phyloP scores from a whole-genome alignment of 1,140 invertebrate species.

The Amphibalanus amphitrite region DNA sequence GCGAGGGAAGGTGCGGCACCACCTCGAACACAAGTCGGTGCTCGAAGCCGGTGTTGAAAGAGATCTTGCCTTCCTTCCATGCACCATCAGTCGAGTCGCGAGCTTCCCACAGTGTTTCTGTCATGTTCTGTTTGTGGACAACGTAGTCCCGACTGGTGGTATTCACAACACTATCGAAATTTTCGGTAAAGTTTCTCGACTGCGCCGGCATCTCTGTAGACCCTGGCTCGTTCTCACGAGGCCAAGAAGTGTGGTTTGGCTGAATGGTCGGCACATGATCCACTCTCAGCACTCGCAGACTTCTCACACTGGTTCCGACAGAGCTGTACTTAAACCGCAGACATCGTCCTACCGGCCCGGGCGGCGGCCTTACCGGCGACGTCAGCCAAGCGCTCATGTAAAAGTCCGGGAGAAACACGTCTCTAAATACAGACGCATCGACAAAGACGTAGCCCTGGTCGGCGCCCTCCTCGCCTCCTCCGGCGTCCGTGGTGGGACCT shows the following conservation, averaged over 20 bases:
- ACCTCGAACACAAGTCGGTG: not conserved
- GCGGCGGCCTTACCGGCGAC: not conserved
- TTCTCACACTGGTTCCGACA: not conserved
- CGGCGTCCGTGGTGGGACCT: not conserved
- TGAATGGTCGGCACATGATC: not conserved
- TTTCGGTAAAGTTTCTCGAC: not conserved
- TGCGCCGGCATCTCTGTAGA: not conserved
- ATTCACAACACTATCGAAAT: not conserved
- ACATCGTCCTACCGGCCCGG: not conserved
- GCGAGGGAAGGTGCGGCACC: not conserved
- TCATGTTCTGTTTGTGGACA: not conserved
- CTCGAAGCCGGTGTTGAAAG: not conserved
- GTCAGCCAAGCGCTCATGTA: slow-evolving; percentile 1
- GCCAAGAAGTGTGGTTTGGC: not conserved
- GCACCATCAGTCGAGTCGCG: not conserved
- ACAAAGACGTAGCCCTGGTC: not conserved
- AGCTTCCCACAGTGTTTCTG: not conserved
- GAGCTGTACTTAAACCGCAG: not conserved
- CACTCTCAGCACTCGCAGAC: not conserved
- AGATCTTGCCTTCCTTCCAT: not conserved
- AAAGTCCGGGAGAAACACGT: not conserved
- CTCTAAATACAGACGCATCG: not conserved
- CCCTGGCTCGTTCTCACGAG: not conserved
- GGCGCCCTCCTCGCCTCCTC: not conserved
- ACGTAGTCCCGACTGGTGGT: not conserved